Evolutionary conservation across 53 echinoderm and acorn worm species (phyloP), one percentile per base, ranked within the genome.

Genomic region (Hippasteria phrygiana): DNA sequence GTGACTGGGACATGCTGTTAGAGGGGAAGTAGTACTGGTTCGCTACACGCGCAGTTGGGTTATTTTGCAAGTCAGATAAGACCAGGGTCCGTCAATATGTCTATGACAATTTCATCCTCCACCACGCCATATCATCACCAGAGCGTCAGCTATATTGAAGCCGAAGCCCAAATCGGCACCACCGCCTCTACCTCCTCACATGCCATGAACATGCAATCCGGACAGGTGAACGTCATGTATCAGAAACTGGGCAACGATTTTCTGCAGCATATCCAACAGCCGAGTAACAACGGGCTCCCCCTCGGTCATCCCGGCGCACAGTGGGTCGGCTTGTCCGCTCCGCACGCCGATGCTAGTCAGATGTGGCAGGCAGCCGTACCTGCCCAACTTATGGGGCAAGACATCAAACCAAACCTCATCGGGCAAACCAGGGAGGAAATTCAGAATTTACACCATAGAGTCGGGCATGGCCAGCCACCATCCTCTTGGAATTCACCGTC

Each of bases 191-290:
- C 72, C 59, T 81, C 82, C 43, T 73, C 71, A 35, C 66, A 55
- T 64, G 66, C 48, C 33, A 72, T 71, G 36, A 89, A 79, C 75
- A 90, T 90, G 90, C 81, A 90, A 39, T 71, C 90, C 0, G 96
- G 96, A 62, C 96, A 96, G 91, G 96, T 96, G 29, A 96, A 96
- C 91, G 96, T 96, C 45, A 96, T 96, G 96, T 96, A 96, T 90
- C 96, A 96, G 87, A 96, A 96, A 88, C 86, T 95, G 48, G 93
- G 93, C 89, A 96, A 93, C 73, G 98, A 98, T 90, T 98, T 98
- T 71, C 88, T 98, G 71, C 92, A 92, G 70, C 95, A 93, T 71
- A 92, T 98, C 62, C 92, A 92, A 53, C 95, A 93, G 73, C 90
- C 94, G 55, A 89, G 79, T 40, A 92, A 94, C 86, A 96, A 96